phyloP scores from a whole-genome alignment of 2,888 invertebrate genomes.

The Linnaemya vulpina region DNA sequence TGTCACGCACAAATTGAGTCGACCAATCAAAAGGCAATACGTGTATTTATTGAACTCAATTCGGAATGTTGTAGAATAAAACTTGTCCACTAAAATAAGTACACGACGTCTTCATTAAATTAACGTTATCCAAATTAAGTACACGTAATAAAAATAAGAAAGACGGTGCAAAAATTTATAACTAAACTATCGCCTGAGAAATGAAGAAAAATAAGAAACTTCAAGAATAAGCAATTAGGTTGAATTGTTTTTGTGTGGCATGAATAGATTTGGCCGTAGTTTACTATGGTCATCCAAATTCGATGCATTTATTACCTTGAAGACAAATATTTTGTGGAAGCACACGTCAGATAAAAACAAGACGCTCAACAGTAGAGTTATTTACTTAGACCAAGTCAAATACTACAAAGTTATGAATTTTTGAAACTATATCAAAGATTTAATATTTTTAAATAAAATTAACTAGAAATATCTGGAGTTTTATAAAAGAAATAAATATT shows the following conservation, averaged over 20 bases:
- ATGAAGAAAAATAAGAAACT: conserved; percentile 70
- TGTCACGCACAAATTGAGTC: not conserved
- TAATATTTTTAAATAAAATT: not conserved
- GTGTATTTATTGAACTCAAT: conserved; percentile 6
- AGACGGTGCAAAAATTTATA: conserved; percentile 10
- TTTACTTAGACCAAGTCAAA: not conserved
- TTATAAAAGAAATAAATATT: conserved; percentile 16
- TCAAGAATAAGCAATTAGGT: conserved; percentile 66
- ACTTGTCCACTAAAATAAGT: conserved; percentile 54
- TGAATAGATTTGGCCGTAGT: conserved; percentile 40
- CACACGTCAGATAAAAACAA: conserved; percentile 63
- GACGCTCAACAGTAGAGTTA: conserved; percentile 45
- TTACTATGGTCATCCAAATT: conserved; percentile 48
- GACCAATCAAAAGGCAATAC: conserved; percentile 65
- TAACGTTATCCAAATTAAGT: conserved; percentile 48
- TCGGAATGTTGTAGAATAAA: conserved; percentile 37
- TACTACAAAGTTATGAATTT: conserved; percentile 37
- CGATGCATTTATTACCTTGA: conserved; percentile 40
- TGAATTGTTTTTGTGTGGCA: conserved; percentile 5
- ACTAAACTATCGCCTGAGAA: conserved; percentile 40
- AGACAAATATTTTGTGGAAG: conserved; percentile 42
- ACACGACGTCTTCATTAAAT: conserved; percentile 56
- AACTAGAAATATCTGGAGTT: not conserved
- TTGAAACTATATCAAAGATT: conserved; percentile 45
- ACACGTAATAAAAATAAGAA: conserved; percentile 65